phyloP scores from a whole-genome alignment of 2,797 vertebrate genomes.

The Acanthopagrus latus region DNA sequence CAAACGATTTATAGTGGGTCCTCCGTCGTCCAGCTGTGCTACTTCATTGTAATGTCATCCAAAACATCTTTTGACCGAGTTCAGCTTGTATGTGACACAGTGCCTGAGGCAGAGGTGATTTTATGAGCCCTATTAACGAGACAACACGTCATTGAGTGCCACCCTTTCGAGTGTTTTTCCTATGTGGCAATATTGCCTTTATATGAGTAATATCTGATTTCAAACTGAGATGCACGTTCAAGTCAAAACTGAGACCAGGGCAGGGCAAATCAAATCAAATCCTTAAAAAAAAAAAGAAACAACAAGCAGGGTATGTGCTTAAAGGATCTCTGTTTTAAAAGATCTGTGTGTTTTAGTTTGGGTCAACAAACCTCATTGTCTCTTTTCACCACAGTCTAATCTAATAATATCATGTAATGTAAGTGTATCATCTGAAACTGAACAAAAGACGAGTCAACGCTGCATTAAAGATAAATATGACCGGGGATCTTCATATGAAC shows the following conservation, averaged over 20 bases:
- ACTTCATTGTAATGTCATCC: background rate
- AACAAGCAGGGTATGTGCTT: background rate
- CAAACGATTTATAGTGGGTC: background rate
- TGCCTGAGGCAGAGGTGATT: background rate
- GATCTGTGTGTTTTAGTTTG: constrained; percentile 11
- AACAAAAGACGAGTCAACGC: background rate
- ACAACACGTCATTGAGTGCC: background rate
- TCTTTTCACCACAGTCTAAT: background rate
- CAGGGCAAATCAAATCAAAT: background rate
- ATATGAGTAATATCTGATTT: background rate
- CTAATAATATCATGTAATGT: too few species aligned
- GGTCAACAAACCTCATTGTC: background rate
- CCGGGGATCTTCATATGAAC: background rate
- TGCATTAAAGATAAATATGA: background rate
- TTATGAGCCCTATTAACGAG: background rate
- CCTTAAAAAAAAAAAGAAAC: background rate
- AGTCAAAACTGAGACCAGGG: background rate
- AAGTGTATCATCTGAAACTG: background rate
- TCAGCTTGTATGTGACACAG: background rate
- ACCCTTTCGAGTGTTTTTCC: background rate
- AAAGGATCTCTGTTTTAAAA: background rate
- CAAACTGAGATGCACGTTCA: background rate
- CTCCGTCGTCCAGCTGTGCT: too few species aligned
- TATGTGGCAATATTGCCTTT: background rate
- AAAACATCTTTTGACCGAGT: background rate